Evolutionary conservation across 2,797 vertebrate genomes (phyloP), one percentile per base, ranked within the genome.

Genomic region (Falco rusticolus): DNA sequence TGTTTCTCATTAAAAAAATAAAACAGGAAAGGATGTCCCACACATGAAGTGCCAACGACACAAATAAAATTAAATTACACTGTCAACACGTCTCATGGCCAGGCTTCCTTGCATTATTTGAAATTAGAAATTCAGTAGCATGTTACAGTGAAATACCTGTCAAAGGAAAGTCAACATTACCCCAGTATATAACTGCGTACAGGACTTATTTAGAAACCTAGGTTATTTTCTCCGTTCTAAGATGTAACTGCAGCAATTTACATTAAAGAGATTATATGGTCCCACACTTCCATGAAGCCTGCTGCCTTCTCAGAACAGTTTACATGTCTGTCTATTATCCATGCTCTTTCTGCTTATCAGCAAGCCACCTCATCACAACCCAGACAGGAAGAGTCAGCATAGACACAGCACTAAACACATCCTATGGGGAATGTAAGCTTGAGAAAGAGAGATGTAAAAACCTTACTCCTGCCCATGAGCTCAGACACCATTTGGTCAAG

Each of bases 41-140:
- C n/a, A 82, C 41, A 53, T 65, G 43, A 92, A 96, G 90, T 60
- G 91, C 95, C 84, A 97, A 86, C 0, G 29, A 89, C 65, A 97
- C 56, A 79, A 97, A 97, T 97, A 97, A 97, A 97, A 93, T 82
- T 84, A 87, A 96, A 92, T 87, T 74, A 92, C 75, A 88, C 31
- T 79, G 82, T 94, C 90, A 92, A 89, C 37, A 39, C 43, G 45
- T 65, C 50, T 75, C 59, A 74, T 48, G 50, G 69, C 41, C 48
- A 72, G 48, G 48, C n/a, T 93, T 84, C 71, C 65, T 97, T 71
- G 31, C 89, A 72, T 81, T 68, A 64, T 76, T 76, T 88, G 54
- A 84, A 85, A 76, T 78, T 15, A 72, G 51, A 91, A 82, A 81
- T 89, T 72, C 66, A 54, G 57, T 33, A 82, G 48, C 60, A 87